A percentile compares a stretch with the other conserved stretches of the same genome.
Conservation (phyloP, 2,797 vertebrate genomes). For the Anabas testudineus region DNA sequence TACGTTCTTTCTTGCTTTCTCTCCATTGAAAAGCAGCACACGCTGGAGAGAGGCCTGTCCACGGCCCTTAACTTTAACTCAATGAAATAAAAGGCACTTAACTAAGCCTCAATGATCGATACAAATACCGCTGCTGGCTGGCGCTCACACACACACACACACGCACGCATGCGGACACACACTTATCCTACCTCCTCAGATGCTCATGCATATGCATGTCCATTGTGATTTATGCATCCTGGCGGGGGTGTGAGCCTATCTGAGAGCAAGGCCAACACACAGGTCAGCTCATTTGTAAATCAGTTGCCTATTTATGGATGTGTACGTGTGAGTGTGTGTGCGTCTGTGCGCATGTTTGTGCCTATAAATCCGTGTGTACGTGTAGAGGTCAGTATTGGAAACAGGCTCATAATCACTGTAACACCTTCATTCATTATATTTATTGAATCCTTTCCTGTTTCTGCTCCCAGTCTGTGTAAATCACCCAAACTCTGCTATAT, state of each 20-base stretch:
- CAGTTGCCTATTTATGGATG: slow-evolving; percentile 79
- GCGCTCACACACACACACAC: slow-evolving; percentile 38
- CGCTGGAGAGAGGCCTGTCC: slow-evolving; percentile 68
- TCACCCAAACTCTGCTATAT: slow-evolving; percentile 41
- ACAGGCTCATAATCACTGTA: slow-evolving; percentile 75
- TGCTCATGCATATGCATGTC: slow-evolving; percentile 87
- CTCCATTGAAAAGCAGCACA: slow-evolving; percentile 67
- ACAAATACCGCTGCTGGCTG: slow-evolving; percentile 63
- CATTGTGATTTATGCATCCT: slow-evolving; percentile 82
- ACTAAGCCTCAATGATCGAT: slow-evolving; percentile 84
- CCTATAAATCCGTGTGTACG: slow-evolving; percentile 58
- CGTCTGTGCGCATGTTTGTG: slow-evolving; percentile 55
- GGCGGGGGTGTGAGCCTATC: slow-evolving; percentile 81
- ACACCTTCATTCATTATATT: slow-evolving; percentile 75
- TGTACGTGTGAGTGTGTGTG: slow-evolving; percentile 60
- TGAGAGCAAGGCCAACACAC: slow-evolving; percentile 79
- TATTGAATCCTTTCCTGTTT: slow-evolving; percentile 71
- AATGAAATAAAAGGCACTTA: slow-evolving; percentile 87
- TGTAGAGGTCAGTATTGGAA: slow-evolving; percentile 63
- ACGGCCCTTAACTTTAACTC: slow-evolving; percentile 81
- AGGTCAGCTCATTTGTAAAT: slow-evolving; percentile 87
- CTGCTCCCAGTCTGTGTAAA: slow-evolving; percentile 52
- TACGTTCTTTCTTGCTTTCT: slow-evolving; percentile 56
- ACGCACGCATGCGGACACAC: slow-evolving; percentile 33
- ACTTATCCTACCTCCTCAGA: slow-evolving; percentile 78